Evolutionary conservation across 2,797 vertebrate species (phyloP), one percentile per base, ranked within the genome.

Genomic region (Cryptoblepharus egeriae): DNA sequence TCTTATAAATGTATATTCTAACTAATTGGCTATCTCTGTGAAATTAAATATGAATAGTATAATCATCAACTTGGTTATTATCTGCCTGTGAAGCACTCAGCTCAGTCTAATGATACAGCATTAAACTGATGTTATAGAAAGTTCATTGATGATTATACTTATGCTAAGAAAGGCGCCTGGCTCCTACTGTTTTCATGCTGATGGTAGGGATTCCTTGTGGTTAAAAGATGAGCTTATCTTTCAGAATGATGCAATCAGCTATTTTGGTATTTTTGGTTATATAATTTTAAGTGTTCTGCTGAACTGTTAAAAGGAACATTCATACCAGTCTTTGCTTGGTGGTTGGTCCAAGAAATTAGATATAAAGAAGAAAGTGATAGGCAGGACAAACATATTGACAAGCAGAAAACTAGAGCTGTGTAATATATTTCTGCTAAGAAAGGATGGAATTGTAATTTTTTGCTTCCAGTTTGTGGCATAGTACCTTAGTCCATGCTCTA

Each of bases 51-150:
- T 28, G 42, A 26, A 13, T 11, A 60, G 42, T 71, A n/a, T 39
- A 42, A 22, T 57, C 28, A 52, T 24, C 85, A 49, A 35, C 61
- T 18, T 6, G 1, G 1, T 74, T 28, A 32, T 8, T 22, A 52
- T 5, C 1, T 0, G 2, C 0, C 0, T 81, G 61, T 69, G 45
- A 32, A 55, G 8, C 24, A 30, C 55, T 60, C 75, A 70, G 32
- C 81, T 75, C 12, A 58, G 42, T 26, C 67, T 80, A 75, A 73
- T 20, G 49, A 81, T n/a, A 42, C 28, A 49, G 20, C 57, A 20
- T 49, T 57, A 57, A 68, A 55, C 10, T 30, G 32, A 30, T 49
- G 77, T 5, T 3, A 65, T 52, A 67, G 28, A 68, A 65, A 77
- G 35, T 16, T 78, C 67, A 70, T 84, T 0, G 0, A 65, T 78